These are phyloP conservation scores for Riptortus pedestris DNA, from an alignment of 1,140 invertebrate species.

Conservation along the genomic window DNA sequence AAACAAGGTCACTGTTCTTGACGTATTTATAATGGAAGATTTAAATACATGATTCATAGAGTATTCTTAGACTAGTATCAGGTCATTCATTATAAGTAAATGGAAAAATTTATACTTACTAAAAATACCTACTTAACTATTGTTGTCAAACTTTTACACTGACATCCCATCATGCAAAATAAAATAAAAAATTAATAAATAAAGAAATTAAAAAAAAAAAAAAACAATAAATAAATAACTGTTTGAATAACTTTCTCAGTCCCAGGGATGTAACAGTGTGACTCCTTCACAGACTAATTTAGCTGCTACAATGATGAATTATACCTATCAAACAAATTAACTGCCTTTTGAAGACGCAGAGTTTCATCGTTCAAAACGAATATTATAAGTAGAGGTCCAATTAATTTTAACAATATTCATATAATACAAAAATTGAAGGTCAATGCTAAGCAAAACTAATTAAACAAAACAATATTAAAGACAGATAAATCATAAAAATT, in stretches of 20 bases:
- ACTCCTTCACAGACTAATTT: neutral
- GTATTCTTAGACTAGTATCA: conserved; percentile 17
- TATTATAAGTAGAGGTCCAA: conserved; percentile 5
- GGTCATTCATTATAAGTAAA: too few species aligned
- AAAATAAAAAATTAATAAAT: neutral
- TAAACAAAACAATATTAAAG: too few species aligned
- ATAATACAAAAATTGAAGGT: too few species aligned
- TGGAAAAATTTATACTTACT: neutral
- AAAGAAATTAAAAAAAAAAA: too few species aligned
- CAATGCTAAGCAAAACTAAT: too few species aligned
- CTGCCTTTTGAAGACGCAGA: too few species aligned
- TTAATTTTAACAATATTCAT: too few species aligned
- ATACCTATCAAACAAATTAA: too few species aligned
- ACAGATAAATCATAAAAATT: too few species aligned
- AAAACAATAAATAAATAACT: too few species aligned
- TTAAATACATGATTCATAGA: conserved; percentile 2
- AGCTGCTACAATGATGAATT: too few species aligned
- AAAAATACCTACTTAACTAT: neutral
- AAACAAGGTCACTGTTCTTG: neutral
- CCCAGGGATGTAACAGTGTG: conserved; percentile 15
- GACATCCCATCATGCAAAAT: conserved; percentile 15
- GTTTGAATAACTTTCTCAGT: conserved; percentile 7
- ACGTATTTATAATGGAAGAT: conserved; percentile 1
- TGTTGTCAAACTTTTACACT: conserved; percentile 11
- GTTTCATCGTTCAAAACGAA: neutral